Percentiles rank a stretch among this genome's conserved stretches.
Conservation (phyloP, 2,797 vertebrate genomes). For the Lemur catta region DNA sequence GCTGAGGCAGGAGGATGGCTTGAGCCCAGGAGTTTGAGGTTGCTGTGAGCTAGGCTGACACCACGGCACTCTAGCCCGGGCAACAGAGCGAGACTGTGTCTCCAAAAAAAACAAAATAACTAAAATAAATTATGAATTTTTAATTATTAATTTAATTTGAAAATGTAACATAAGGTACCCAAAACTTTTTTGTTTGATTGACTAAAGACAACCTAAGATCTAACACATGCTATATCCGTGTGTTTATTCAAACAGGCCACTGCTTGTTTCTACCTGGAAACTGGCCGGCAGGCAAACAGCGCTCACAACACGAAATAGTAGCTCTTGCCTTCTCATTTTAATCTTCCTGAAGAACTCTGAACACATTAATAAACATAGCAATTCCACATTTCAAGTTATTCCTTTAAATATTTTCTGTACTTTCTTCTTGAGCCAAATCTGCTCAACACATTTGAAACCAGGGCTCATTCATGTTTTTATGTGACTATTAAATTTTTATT, state of each 20-base stretch:
- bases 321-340: background rate
- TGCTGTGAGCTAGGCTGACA: too few relatives aligned
- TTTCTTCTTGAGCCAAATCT: constrained; percentile 60
- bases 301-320: background rate
- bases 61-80: too few relatives aligned
- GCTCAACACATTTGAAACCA: constrained; percentile 42
- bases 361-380: background rate
- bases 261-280: background rate
- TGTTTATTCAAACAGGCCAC: background rate
- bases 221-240: background rate
- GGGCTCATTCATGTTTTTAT: constrained; percentile 17
- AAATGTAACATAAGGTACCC: background rate
- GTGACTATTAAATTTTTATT: constrained; percentile 54
- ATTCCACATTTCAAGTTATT: constrained; percentile 29
- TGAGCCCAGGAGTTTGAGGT: too few relatives aligned
- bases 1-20: too few relatives aligned
- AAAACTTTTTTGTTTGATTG: background rate
- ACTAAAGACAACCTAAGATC: background rate
- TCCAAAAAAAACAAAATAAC: too few relatives aligned
- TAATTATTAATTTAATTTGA: background rate
- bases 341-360: background rate
- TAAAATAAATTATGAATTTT: background rate
- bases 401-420: background rate
- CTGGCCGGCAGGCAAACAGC: background rate
- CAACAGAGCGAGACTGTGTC: too few relatives aligned